Percentiles rank a stretch among this genome's conserved stretches.
phyloP scores from a whole-genome alignment of 64 coral and sea anemone genomes.

The Hydrozoanthus tunicans region DNA sequence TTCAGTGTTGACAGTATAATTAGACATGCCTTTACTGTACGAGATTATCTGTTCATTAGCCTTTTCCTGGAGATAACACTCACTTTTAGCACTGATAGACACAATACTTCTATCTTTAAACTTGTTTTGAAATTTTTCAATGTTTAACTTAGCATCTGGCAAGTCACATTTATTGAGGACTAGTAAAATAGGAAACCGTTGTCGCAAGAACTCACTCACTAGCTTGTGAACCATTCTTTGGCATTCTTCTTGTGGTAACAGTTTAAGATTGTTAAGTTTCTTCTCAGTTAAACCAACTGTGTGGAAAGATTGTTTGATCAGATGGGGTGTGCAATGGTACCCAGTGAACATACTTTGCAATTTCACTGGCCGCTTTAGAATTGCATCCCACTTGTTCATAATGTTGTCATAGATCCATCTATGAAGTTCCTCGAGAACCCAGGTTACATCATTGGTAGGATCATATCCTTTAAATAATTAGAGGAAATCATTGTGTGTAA shows the following conservation, averaged over 20 bases:
- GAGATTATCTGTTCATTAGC: constrained; percentile 55
- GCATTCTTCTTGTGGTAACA: constrained; percentile 38
- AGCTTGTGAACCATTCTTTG: constrained; percentile 62
- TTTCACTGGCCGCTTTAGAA: constrained; percentile 74
- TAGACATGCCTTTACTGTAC: constrained; percentile 66
- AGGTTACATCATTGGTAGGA: constrained; percentile 81
- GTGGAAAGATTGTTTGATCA: constrained; percentile 64
- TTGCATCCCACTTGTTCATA: constrained; percentile 87
- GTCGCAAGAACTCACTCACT: constrained; percentile 66
- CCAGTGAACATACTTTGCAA: constrained; percentile 82
- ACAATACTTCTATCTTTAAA: constrained; percentile 57
- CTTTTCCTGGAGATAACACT: constrained; percentile 74
- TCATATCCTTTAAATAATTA: constrained; percentile 71
- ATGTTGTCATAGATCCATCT: constrained; percentile 85
- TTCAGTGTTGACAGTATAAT: constrained; percentile 1
- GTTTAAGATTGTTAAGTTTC: constrained; percentile 53
- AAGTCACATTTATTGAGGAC: constrained; percentile 79
- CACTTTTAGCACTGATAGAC: constrained; percentile 74
- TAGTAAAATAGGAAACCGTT: constrained; percentile 81
- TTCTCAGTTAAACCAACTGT: constrained; percentile 74
- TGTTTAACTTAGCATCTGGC: constrained; percentile 57
- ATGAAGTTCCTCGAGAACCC: constrained; percentile 83
- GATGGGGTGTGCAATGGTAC: constrained; percentile 64
- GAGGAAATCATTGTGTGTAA: not conserved
- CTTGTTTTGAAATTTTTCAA: constrained; percentile 70